Base-by-base conservation (phyloP, 2,797 vertebrate species). In the Labroides dimidiatus region DNA sequence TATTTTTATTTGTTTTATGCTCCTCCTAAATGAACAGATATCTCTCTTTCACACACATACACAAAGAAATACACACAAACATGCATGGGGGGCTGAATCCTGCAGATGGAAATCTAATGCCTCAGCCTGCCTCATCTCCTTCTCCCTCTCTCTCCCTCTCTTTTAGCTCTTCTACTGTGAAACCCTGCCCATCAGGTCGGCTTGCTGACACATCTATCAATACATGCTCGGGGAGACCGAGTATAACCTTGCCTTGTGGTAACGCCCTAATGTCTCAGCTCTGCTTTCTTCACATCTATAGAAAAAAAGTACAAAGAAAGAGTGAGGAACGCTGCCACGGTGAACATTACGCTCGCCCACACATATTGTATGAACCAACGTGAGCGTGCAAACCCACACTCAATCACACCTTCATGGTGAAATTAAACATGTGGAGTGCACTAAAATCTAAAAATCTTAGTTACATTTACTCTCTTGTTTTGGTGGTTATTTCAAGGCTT, bases 131-230 rank as follows among this genome's bases (percentile, higher is more conserved):
- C 71, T 57, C 1, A 3, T 67, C 72, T 59, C 17, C 75, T 56
- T 50, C 60, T 33, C 51, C 51, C 37, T 27, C 44, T 24, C 57
- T 1, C 45, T 48, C 27, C 49, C 67, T 74, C 74, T 66, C 69
- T 78, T 78, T 77, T 69, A 80, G 68, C 81, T 82, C 66, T 50
- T 81, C 67, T 47, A 2, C 77, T 56, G 60, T 74, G 64, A 84
- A 83, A 80, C 56, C 64, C 59, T 63, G 68, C 68, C 82, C 71
- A 84, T 82, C 69, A 75, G 79, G 64, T 81, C 76, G 64, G 68
- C 62, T 54, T 65, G 81, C 84, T 87, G 88, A 90, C 87, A 88
- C 72, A 85, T 82, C 78, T 81, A 75, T 90, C 91, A 78, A 87
- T 87, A 85, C 15, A n/a, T 64, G 51, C 75, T 58, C 64, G 43